Percentiles rank a stretch among this genome's conserved stretches.
phyloP scores from a whole-genome alignment of 1,140 invertebrate genomes.

The Steinernema feltiae region DNA sequence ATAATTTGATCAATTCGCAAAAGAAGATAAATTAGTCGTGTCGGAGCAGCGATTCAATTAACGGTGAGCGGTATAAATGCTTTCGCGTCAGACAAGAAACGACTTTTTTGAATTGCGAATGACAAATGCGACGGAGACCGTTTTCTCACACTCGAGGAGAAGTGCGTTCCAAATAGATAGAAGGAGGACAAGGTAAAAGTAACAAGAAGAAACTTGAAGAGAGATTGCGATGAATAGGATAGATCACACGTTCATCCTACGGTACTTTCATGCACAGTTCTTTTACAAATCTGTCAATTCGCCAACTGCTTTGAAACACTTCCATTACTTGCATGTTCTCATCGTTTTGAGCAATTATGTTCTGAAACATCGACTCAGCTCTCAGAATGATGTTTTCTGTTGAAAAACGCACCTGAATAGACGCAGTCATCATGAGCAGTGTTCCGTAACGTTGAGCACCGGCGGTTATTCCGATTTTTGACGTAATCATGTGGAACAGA shows the following conservation, averaged over 20 bases:
- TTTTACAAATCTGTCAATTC: constrained; percentile 48
- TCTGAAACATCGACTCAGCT: constrained; percentile 38
- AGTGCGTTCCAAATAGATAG: background rate
- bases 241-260: constrained; percentile 6
- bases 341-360: constrained; percentile 53
- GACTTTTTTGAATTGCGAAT: background rate
- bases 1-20: constrained; percentile 1
- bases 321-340: constrained; percentile 53
- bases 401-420: constrained; percentile 48
- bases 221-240: background rate
- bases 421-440: constrained; percentile 55
- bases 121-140: constrained; percentile 1
- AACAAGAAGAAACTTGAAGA: background rate
- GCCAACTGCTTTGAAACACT: constrained; percentile 45
- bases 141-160: background rate
- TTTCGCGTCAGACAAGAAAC: background rate
- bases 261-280: constrained; percentile 47
- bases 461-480: constrained; percentile 36
- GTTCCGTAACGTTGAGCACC: constrained; percentile 55
- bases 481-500: constrained; percentile 48
- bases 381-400: no score
- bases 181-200: background rate
- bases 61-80: background rate
- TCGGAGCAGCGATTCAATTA: background rate
- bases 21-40: background rate